Evolutionary conservation across 2,888 invertebrate genomes (phyloP).

Genomic region (Nomada fabriciana): DNA sequence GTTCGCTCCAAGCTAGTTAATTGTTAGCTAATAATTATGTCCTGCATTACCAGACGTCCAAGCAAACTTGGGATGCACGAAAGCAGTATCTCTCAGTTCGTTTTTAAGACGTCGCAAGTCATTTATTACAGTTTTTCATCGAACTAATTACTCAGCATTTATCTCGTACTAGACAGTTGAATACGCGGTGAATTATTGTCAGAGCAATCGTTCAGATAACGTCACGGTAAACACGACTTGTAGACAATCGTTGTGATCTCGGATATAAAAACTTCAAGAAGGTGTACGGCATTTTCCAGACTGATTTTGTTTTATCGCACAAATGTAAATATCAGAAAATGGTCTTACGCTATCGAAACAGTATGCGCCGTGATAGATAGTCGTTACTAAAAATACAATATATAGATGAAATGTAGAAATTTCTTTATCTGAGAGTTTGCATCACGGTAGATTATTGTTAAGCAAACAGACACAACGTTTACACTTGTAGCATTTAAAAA

Average conservation of each 20-base stretch:
- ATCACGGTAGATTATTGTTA: not conserved
- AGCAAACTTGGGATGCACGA: not conserved
- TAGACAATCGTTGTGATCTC: conserved; percentile 28
- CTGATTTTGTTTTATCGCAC: conserved; percentile 34
- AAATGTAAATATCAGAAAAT: conserved; percentile 41
- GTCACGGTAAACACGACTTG: conserved; percentile 48
- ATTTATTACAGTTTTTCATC: conserved; percentile 7
- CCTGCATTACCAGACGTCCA: no score
- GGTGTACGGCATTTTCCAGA: conserved; percentile 52
- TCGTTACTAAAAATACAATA: not conserved
- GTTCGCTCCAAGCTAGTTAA: no score
- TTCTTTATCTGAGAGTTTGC: not conserved
- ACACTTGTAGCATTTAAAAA: not conserved
- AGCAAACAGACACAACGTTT: not conserved
- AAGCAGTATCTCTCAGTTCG: no score
- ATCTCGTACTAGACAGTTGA: conserved; percentile 37
- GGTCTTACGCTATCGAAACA: conserved; percentile 11
- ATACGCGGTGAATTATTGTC: conserved; percentile 55
- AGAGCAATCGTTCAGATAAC: conserved; percentile 61
- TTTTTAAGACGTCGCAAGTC: not conserved
- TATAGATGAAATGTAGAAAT: not conserved
- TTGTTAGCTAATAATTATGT: no score
- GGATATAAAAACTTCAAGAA: conserved; percentile 24
- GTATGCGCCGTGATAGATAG: not conserved
- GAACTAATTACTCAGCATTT: conserved; percentile 52